These are phyloP conservation scores for Macrophya alboannulata DNA, from an alignment of 2,888 invertebrate species.

Conservation along the genomic window DNA sequence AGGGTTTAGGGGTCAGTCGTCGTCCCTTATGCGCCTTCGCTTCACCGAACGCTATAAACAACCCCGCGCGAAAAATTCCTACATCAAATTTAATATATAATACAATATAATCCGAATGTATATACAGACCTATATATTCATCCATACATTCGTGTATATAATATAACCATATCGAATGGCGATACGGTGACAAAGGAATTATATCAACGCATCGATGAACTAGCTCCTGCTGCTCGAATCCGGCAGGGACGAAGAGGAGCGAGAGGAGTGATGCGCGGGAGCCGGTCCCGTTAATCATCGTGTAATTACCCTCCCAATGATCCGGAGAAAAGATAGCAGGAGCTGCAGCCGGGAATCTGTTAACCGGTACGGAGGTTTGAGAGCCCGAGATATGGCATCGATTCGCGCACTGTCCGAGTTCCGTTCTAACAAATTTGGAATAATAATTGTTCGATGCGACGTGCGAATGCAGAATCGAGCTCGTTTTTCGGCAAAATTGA, in stretches of 20 bases:
- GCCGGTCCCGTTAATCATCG: constrained; percentile 79
- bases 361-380: constrained; percentile 53
- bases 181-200: constrained; percentile 30
- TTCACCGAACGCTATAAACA: neutral
- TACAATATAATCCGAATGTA: too few relatives aligned
- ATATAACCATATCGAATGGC: neutral
- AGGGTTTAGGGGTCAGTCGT: constrained; percentile 68
- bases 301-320: constrained; percentile 79
- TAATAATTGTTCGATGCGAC: too few relatives aligned
- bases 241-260: constrained; percentile 25
- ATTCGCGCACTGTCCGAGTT: neutral
- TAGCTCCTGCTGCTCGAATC: constrained; percentile 2
- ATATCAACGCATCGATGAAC: constrained; percentile 37
- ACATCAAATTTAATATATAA: neutral
- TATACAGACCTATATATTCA: neutral
- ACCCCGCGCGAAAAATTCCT: constrained; percentile 1
- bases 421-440: too few relatives aligned
- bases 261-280: constrained; percentile 76
- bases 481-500: neutral
- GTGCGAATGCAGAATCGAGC: too few relatives aligned
- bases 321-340: constrained; percentile 77
- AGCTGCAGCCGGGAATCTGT: constrained; percentile 68
- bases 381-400: neutral
- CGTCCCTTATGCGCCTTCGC: neutral
- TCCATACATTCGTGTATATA: neutral